Evolutionary conservation across 1,140 invertebrate species (phyloP).

Genomic region (Pogonognathellus flavescens): DNA sequence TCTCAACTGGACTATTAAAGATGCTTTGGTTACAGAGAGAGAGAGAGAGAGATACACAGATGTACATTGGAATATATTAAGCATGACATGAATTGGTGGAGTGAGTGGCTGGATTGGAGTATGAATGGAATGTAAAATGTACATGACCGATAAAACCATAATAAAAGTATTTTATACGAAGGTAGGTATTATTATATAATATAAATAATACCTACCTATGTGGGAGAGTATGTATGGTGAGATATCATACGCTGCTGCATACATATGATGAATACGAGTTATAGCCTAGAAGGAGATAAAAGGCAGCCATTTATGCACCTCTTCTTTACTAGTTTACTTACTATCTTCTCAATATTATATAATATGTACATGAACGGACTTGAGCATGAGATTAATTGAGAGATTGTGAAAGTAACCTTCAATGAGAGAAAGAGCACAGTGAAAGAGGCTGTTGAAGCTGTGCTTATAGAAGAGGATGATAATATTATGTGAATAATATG

Average conservation of each 20-base stretch:
- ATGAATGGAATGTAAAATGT: constrained; percentile 40
- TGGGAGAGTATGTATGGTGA: background rate
- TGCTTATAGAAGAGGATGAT: no score
- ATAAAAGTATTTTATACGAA: background rate
- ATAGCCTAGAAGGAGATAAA: constrained; percentile 11
- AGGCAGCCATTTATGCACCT: constrained; percentile 33
- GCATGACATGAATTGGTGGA: background rate
- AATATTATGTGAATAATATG: background rate
- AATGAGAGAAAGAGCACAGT: constrained; percentile 36
- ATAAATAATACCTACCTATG: background rate
- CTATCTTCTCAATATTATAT: background rate
- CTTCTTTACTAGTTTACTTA: background rate
- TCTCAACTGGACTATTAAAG: no score
- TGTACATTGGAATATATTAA: background rate
- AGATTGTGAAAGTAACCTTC: constrained; percentile 46
- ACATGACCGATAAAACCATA: constrained; percentile 32
- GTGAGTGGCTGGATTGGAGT: background rate
- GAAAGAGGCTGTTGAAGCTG: constrained; percentile 18
- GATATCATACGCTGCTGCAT: background rate
- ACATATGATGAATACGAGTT: constrained; percentile 12
- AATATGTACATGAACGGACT: background rate
- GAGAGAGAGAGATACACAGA: no score
- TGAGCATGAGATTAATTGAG: constrained; percentile 35
- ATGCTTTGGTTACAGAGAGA: no score
- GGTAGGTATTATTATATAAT: background rate